Evolutionary conservation across 2,888 invertebrate genomes (phyloP).

Genomic region (Electrophaes corylata): DNA sequence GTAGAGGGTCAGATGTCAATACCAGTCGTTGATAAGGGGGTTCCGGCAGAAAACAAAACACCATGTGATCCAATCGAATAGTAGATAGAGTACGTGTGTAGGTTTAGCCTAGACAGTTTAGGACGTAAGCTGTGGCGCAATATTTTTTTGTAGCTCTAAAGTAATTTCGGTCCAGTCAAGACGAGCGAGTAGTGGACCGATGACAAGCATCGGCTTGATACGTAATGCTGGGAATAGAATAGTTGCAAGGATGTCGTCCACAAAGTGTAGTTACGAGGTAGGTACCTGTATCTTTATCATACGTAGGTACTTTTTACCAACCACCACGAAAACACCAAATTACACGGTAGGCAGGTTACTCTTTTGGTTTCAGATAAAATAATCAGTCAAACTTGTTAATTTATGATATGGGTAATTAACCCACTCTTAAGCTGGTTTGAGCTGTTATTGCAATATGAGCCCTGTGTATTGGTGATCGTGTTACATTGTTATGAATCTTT

Average conservation of each 20-base stretch:
- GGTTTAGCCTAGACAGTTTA: background rate
- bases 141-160: conserved; percentile 46
- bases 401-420: background rate
- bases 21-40: conserved; percentile 54
- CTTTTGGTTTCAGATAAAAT: background rate
- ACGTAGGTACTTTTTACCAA: too few species aligned
- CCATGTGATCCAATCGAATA: conserved; percentile 39
- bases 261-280: conserved; percentile 67
- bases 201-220: conserved; percentile 55
- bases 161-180: conserved; percentile 37
- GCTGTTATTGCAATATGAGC: conserved; percentile 17
- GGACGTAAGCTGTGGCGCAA: conserved; percentile 8
- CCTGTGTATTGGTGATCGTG: conserved; percentile 4
- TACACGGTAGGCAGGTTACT: background rate
- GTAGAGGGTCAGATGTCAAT: conserved; percentile 68
- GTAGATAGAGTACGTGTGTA: conserved; percentile 13
- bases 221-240: conserved; percentile 56
- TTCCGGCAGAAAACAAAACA: conserved; percentile 36
- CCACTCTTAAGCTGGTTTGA: background rate
- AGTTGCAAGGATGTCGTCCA: conserved; percentile 63
- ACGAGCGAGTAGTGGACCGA: conserved; percentile 46
- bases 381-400: background rate
- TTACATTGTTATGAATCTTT: conserved; percentile 9
- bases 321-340: too few species aligned
- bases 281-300: background rate